Percentiles rank a stretch among this genome's conserved stretches.
phyloP scores from a whole-genome alignment of 2,797 vertebrate species.

The Sciurus vulgaris region DNA sequence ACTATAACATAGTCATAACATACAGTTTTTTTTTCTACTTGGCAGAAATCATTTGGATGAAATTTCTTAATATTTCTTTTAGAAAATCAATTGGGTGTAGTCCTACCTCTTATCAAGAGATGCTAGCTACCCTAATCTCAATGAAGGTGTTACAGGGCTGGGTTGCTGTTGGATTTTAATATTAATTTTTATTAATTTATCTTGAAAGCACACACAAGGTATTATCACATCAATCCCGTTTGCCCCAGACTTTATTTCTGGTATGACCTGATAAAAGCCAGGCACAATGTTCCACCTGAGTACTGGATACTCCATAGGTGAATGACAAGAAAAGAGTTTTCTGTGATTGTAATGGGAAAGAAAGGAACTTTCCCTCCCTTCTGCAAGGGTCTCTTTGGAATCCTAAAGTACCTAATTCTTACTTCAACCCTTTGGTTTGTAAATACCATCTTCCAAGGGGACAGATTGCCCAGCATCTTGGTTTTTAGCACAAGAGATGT shows the following conservation, averaged over 20 bases:
- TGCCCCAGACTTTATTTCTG: constrained; percentile 12
- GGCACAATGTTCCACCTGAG: background rate
- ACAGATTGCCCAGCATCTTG: background rate
- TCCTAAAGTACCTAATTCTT: background rate
- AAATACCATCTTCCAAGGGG: constrained; percentile 34
- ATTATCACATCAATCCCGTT: background rate
- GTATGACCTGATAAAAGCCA: background rate
- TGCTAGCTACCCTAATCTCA: background rate
- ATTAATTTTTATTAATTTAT: constrained; percentile 53
- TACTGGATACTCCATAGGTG: background rate
- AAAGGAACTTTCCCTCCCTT: background rate
- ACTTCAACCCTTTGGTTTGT: background rate
- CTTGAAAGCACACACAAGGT: background rate
- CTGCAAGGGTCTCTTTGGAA: constrained; percentile 44
- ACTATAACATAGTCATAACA: background rate
- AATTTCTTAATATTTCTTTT: constrained; percentile 24
- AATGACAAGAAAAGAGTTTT: constrained; percentile 48
- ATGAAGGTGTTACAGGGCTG: background rate
- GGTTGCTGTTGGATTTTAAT: background rate
- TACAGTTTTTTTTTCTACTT: background rate
- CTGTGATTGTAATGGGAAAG: background rate
- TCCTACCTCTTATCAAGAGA: background rate
- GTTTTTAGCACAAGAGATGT: constrained; percentile 8
- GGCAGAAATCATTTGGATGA: constrained; percentile 14
- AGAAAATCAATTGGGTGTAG: background rate